phyloP scores from a whole-genome alignment of 2,888 invertebrate species.

The Eumacrocentrus americanus region DNA sequence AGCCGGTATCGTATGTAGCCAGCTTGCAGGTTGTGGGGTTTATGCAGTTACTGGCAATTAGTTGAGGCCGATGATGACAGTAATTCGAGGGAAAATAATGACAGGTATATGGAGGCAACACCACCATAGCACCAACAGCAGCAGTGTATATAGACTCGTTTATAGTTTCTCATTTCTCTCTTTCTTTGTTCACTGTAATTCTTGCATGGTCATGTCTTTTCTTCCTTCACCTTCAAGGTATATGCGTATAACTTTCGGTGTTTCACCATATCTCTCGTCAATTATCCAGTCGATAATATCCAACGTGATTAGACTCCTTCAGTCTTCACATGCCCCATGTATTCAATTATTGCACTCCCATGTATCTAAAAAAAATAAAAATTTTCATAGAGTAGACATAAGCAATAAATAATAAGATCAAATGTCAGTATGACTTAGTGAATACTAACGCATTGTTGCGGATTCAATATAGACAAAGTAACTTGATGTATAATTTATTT shows the following conservation, averaged over 20 bases:
- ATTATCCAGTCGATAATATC: background rate
- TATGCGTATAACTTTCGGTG: too few species aligned
- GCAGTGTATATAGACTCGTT: background rate
- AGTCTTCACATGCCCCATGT: too few species aligned
- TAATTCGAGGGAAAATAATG: slow-evolving; percentile 11
- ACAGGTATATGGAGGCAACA: background rate
- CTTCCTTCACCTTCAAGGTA: background rate
- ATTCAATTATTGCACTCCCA: too few species aligned
- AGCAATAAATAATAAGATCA: too few species aligned
- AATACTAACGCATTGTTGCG: too few species aligned
- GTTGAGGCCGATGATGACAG: slow-evolving; percentile 10
- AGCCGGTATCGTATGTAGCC: background rate
- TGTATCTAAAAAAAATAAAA: too few species aligned
- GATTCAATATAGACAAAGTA: too few species aligned
- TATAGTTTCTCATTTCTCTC: background rate
- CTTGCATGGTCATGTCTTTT: background rate
- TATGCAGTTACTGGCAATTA: slow-evolving; percentile 4
- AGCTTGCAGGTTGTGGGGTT: background rate
- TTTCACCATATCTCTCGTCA: background rate
- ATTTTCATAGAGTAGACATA: too few species aligned
- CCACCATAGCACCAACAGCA: background rate
- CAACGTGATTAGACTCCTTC: background rate
- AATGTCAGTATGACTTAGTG: too few species aligned
- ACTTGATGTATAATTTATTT: too few species aligned
- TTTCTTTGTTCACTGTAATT: background rate